These are phyloP conservation scores for Drosophila monieri DNA, from an alignment of 2,888 invertebrate species.

Conservation along the genomic window DNA sequence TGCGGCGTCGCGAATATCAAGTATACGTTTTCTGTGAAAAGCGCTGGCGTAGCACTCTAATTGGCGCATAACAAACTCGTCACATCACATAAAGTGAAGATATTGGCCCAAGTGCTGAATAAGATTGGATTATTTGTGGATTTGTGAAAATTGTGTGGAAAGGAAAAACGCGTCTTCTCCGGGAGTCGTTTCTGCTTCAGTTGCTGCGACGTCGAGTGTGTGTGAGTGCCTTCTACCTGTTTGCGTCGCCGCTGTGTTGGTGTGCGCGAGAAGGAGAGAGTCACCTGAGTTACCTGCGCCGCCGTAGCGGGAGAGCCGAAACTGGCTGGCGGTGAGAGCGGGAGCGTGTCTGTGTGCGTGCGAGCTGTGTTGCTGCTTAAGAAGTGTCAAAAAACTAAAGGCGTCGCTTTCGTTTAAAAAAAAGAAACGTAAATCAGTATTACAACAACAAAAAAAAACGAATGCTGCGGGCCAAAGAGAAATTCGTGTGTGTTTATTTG, in stretches of 20 bases:
- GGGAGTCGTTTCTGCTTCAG: slow-evolving; percentile 65
- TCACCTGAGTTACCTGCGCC: slow-evolving; percentile 41
- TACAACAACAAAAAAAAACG: slow-evolving; percentile 21
- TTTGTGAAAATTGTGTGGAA: slow-evolving; percentile 43
- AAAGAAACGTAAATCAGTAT: slow-evolving; percentile 42
- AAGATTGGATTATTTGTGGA: slow-evolving; percentile 11
- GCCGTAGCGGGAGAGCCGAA: slow-evolving; percentile 31
- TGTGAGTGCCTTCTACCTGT: slow-evolving; percentile 63
- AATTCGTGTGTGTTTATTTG: slow-evolving; percentile 47
- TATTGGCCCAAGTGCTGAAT: slow-evolving; percentile 20
- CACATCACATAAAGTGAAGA: slow-evolving; percentile 9
- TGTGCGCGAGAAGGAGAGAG: slow-evolving; percentile 28
- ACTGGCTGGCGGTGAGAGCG: slow-evolving; percentile 1
- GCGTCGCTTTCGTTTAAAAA: slow-evolving; percentile 72
- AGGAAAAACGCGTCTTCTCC: slow-evolving; percentile 57
- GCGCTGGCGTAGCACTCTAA: slow-evolving; percentile 25
- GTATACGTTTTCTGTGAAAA: slow-evolving; percentile 18
- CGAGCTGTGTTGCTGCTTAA: slow-evolving; percentile 33
- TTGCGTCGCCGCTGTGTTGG: slow-evolving; percentile 40
- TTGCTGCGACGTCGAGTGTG: slow-evolving; percentile 43
- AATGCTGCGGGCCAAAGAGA: slow-evolving; percentile 52
- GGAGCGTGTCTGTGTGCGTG: slow-evolving; percentile 11
- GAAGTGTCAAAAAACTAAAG: slow-evolving; percentile 62
- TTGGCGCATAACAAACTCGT: slow-evolving; percentile 15
- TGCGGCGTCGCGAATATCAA: slow-evolving; percentile 47